Percentiles rank a stretch among this genome's conserved stretches.
These are phyloP conservation scores for Saxicola maurus DNA, from an alignment of 2,797 vertebrate genomes.

Conservation along the genomic window DNA sequence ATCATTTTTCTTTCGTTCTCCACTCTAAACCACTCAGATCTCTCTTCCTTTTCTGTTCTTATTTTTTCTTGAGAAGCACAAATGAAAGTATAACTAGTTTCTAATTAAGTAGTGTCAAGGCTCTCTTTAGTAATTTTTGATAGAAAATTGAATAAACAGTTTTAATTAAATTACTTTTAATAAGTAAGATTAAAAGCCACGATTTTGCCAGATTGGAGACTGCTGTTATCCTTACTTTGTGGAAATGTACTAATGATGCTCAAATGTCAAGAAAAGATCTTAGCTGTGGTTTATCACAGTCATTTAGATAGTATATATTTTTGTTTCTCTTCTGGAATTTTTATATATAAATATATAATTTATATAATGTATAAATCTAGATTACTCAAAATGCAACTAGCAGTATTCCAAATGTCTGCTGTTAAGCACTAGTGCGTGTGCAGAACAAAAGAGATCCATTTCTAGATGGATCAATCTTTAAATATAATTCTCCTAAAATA, in stretches of 20 bases:
- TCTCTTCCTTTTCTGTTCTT: neutral
- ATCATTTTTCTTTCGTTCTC: neutral
- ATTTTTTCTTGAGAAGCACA: constrained; percentile 2
- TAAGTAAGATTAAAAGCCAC: neutral
- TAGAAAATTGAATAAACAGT: constrained; percentile 15
- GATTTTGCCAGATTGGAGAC: neutral
- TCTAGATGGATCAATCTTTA: neutral
- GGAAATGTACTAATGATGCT: neutral
- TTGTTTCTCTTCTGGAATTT: neutral
- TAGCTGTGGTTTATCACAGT: neutral
- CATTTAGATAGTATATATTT: neutral
- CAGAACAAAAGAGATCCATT: neutral
- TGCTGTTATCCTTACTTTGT: neutral
- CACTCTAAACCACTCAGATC: neutral
- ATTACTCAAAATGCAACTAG: neutral
- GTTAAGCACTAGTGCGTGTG: neutral
- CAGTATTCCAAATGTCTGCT: neutral
- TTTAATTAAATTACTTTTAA: constrained; percentile 7
- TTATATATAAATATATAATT: neutral
- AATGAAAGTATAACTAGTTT: neutral
- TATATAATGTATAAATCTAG: neutral
- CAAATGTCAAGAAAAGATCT: neutral
- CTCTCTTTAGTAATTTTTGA: neutral
- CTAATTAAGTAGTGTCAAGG: neutral
- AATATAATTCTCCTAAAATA: neutral